phyloP scores from a whole-genome alignment of 2,797 vertebrate species.

The Pseudocheirus occidentalis region DNA sequence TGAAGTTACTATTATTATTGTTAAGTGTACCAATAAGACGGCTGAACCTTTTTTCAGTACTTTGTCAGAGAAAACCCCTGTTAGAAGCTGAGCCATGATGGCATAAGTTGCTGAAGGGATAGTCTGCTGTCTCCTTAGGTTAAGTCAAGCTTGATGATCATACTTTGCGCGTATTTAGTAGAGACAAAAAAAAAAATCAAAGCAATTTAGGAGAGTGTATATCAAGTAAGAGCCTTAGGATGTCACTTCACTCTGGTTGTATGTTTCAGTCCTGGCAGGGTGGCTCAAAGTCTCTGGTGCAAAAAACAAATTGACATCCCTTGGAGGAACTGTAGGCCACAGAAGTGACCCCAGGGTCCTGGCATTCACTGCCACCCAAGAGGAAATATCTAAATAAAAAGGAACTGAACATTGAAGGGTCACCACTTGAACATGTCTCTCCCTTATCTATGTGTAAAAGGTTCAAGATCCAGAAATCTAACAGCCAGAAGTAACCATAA shows the following conservation, averaged over 20 bases:
- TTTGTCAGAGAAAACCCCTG: neutral
- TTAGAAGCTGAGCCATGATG: neutral
- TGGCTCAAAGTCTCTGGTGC: neutral
- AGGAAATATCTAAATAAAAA: neutral
- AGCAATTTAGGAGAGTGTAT: neutral
- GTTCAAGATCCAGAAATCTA: neutral
- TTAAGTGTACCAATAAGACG: neutral
- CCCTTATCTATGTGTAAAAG: neutral
- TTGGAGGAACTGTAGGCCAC: neutral
- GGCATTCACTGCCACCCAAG: neutral
- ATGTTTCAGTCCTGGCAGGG: conserved; percentile 9
- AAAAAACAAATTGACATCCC: neutral
- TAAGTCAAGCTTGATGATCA: neutral
- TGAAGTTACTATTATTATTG: neutral
- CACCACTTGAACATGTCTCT: neutral
- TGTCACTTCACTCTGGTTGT: neutral
- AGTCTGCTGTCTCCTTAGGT: neutral
- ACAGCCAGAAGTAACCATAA: neutral
- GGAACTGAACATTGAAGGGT: neutral
- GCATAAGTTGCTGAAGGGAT: neutral
- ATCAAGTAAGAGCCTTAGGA: neutral
- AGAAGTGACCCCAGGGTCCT: neutral
- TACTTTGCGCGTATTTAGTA: conserved; percentile 11
- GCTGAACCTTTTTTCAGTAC: neutral
- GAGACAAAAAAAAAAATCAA: conserved; percentile 9